These are phyloP conservation scores for Thalassarche chlororhynchos DNA, from an alignment of 2,113 vertebrate genomes.

Conservation along the genomic window DNA sequence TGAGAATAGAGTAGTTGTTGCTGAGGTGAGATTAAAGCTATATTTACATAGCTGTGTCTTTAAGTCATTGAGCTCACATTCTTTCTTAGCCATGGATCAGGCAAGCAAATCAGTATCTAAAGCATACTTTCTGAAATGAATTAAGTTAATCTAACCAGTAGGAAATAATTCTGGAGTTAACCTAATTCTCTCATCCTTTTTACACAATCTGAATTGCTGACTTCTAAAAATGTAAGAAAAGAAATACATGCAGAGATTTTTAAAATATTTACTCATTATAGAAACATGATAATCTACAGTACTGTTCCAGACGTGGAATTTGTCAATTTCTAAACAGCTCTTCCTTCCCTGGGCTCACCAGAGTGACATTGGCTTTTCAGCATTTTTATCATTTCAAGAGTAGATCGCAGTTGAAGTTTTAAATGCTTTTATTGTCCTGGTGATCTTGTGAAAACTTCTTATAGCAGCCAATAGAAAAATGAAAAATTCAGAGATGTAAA, in stretches of 20 bases:
- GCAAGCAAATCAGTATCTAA: not conserved
- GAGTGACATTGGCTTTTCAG: not conserved
- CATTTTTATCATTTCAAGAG: not conserved
- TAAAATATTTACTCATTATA: not conserved
- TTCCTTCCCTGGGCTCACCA: not conserved
- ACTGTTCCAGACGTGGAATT: not conserved
- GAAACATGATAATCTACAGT: not conserved
- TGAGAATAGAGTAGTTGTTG: not conserved
- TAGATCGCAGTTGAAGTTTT: not conserved
- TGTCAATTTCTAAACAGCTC: not conserved
- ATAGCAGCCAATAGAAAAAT: not conserved
- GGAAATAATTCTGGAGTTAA: slow-evolving; percentile 1
- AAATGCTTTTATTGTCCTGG: not conserved
- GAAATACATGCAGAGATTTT: not conserved
- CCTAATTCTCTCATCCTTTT: not conserved
- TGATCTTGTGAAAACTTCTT: not conserved
- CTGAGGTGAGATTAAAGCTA: not conserved
- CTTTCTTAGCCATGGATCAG: not conserved
- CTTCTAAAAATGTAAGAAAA: not conserved
- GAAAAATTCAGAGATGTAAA: not conserved
- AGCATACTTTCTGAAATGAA: not conserved
- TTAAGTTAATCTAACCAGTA: not conserved
- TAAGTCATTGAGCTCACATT: not conserved
- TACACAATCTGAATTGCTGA: not conserved
- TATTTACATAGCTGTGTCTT: not conserved